Evolutionary conservation across 2,797 vertebrate species (phyloP), one percentile per base, ranked within the genome.

Genomic region (Sciaenops ocellatus): DNA sequence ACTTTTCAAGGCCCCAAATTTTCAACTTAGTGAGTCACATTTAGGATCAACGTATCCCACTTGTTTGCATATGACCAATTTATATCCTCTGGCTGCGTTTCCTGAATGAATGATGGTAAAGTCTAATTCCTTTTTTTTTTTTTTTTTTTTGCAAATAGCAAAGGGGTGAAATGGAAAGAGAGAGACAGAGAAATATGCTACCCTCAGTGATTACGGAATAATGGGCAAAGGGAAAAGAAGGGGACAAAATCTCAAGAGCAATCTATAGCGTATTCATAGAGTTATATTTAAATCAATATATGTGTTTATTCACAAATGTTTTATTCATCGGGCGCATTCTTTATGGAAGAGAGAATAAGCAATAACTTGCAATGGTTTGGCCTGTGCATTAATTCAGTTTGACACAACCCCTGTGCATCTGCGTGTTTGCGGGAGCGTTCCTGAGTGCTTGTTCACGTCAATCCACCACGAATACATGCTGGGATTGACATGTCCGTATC

Each of bases 271-370:
- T 85, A 88, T 92, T 92, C 86, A 89, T 85, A 55, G 74, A 76
- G 79, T 87, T 86, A 82, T 90, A 90, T 89, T 91, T 90, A 91
- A 94, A 91, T 93, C 85, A 90, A 90, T 89, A 87, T 87, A 74
- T 80, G 76, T 87, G 83, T 91, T 93, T 92, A 89, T 90, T 85
- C 77, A 9, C 34, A 74, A 52, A 93, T 94, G 90, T 92, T 92
- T 93, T 93, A 94, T 94, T 93, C 91, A 94, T 90, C 5, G 16
- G 18, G 62, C 62, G 59, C 74, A 72, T 81, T 89, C 77, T 88
- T 69, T 56, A 18, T 2, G 30, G 81, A 66, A 69, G 76, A 78
- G 10, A 69, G 80, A 80, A 85, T 84, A 82, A 84, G 85, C 64
- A 88, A 83, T 90, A 86, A 85, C 80, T 79, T 78, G 82, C 69